These are phyloP conservation scores for Himalopsyche japonica DNA, from an alignment of 2,888 invertebrate species.

Conservation along the genomic window DNA sequence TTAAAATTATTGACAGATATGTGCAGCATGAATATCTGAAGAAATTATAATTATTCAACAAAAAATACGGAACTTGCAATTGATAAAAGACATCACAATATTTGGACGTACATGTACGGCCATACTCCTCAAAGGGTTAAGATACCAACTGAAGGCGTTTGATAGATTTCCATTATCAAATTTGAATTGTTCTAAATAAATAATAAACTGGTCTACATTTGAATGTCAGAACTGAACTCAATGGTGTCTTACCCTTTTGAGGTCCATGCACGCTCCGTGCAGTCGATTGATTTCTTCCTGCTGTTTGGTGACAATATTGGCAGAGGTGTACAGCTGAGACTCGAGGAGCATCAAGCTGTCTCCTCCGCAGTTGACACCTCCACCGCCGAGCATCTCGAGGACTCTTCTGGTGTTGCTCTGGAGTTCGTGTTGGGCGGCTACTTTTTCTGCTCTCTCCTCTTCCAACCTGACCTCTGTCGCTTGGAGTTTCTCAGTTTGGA, in stretches of 20 bases:
- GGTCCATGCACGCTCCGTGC: constrained; percentile 68
- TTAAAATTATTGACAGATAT: too few relatives aligned
- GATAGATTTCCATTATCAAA: too few relatives aligned
- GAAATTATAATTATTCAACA: too few relatives aligned
- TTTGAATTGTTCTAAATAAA: too few relatives aligned
- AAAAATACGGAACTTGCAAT: too few relatives aligned
- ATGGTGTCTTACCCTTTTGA: constrained; percentile 74
- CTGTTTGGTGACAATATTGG: constrained; percentile 73
- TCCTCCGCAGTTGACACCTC: constrained; percentile 60
- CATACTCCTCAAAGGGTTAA: too few relatives aligned
- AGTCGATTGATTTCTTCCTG: constrained; percentile 76
- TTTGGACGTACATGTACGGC: too few relatives aligned
- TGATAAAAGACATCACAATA: too few relatives aligned
- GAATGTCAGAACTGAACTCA: too few relatives aligned
- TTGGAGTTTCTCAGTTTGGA: constrained; percentile 52
- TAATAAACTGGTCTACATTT: too few relatives aligned
- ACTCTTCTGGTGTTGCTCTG: constrained; percentile 75
- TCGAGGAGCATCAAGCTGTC: constrained; percentile 78
- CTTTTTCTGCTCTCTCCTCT: constrained; percentile 72
- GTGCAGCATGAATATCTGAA: too few relatives aligned
- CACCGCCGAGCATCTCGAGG: constrained; percentile 60
- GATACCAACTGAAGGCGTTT: too few relatives aligned
- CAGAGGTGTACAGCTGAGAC: constrained; percentile 73
- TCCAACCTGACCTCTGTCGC: constrained; percentile 65
- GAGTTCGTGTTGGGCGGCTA: constrained; percentile 74